Percentiles rank a stretch among this genome's conserved stretches.
Evolutionary conservation across 2,888 invertebrate species (phyloP).

Genomic region (Spicauda simplicius): DNA sequence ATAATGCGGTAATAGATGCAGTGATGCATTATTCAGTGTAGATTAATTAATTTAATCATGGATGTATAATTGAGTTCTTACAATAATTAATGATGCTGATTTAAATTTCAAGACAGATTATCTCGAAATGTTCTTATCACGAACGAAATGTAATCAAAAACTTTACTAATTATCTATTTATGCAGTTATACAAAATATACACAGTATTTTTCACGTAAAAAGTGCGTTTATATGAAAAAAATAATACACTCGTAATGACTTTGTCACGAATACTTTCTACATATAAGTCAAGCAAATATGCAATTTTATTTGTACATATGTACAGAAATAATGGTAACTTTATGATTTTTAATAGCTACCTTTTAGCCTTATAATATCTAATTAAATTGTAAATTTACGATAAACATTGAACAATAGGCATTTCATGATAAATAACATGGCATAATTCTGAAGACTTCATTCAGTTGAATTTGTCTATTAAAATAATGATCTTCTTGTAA

Average conservation of each 20-base stretch:
- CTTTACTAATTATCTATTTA: no score
- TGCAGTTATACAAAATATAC: no score
- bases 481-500: background rate
- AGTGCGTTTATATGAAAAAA: no score
- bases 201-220: no score
- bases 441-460: background rate
- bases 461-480: background rate
- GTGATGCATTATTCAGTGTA: slow-evolving; percentile 40
- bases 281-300: no score
- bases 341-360: no score
- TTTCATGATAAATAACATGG: background rate
- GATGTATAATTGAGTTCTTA: slow-evolving; percentile 40
- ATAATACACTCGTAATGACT: no score
- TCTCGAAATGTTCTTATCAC: background rate
- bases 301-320: no score
- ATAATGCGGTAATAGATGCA: slow-evolving; percentile 28
- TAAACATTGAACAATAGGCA: background rate
- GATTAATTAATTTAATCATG: slow-evolving; percentile 40
- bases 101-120: no score
- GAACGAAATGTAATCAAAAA: background rate
- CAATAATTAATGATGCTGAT: slow-evolving; percentile 12
- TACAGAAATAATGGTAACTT: no score
- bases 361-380: no score
- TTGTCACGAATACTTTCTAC: no score
- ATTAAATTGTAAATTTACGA: background rate